Evolutionary conservation across 2,797 vertebrate species (phyloP).

Genomic region (Acanthurus leucopareius): DNA sequence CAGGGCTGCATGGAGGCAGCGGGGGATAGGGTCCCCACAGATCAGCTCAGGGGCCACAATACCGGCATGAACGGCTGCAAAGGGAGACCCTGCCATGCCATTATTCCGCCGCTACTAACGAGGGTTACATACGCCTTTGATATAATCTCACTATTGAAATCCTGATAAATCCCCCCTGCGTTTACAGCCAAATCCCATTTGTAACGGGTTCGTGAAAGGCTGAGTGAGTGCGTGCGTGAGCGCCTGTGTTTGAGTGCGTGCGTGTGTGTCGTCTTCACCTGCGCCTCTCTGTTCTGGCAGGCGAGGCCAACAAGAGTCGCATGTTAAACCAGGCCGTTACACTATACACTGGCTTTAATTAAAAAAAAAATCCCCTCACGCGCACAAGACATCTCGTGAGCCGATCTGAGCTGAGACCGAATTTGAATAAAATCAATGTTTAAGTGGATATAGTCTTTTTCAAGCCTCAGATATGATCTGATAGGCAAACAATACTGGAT

Average conservation of each 20-base stretch:
- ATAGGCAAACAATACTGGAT: constrained; percentile 72
- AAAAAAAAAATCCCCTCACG: constrained; percentile 76
- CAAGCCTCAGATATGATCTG: constrained; percentile 63
- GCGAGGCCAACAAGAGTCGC: constrained; percentile 85
- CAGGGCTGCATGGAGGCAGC: constrained; percentile 88
- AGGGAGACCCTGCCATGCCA: constrained; percentile 91
- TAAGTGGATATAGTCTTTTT: constrained; percentile 56
- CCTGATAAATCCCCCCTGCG: constrained; percentile 92
- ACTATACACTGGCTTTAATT: constrained; percentile 81
- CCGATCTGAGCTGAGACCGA: constrained; percentile 74
- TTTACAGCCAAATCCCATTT: constrained; percentile 95
- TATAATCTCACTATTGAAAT: constrained; percentile 95
- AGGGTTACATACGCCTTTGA: constrained; percentile 96
- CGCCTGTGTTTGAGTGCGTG: constrained; percentile 21
- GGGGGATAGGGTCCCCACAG: constrained; percentile 90
- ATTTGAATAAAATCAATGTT: constrained; percentile 80
- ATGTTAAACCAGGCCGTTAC: constrained; percentile 85
- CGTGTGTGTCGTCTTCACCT: constrained; percentile 80
- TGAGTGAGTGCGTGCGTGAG: constrained; percentile 42
- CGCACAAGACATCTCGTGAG: constrained; percentile 86
- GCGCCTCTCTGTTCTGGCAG: constrained; percentile 82
- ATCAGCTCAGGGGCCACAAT: constrained; percentile 91
- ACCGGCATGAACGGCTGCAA: constrained; percentile 88
- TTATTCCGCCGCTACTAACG: constrained; percentile 93
- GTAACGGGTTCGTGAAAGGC: constrained; percentile 81